Evolutionary conservation across 2,888 invertebrate species (phyloP), one percentile per base, ranked within the genome.

Genomic region (Steinernema carpocapsae): DNA sequence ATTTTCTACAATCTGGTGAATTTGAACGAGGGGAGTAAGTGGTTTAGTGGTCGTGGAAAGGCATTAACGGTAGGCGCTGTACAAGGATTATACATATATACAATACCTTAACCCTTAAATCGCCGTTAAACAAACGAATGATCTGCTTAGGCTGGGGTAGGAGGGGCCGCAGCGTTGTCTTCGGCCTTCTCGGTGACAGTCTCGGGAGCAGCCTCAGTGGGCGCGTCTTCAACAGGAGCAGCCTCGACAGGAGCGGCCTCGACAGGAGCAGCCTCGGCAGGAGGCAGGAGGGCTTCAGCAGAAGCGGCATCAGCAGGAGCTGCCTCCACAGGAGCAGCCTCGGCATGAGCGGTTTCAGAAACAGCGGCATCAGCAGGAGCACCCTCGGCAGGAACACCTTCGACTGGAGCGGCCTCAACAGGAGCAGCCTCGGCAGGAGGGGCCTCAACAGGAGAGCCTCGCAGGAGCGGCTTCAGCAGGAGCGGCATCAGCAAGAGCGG

Each of bases 11-110:
- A 29, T 64, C 29, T 64, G 64, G 22, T 2, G 14, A 17, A 32
- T 17, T 64, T 56, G 56, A 64, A 32, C 12, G 26, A 64, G 37
- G 26, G 64, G 32, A 64, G 64, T 17, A 22, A 32, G 26, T 22
- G 52, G 24, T 12, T 52, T 52, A 22, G 24, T 64, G 64, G 26
- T 2, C 6, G 26, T 56, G 26, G 26, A 26, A 64, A 64, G 64
- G 64, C 64, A 64, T 64, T 64, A 64, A 64, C 19, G 32, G 64
- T 64, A 32, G 10, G 32, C 32, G 64, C 64, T 64, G 64, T 64
- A 64, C 64, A 64, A 56, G 22, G 56, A 64, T 64, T 52, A 64
- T 29, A 64, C 64, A 32, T 64, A 64, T 64, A 32, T 64, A 64
- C 64, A 64, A 64, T 10, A 37, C 64, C 32, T 4, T 32, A 64